Evolutionary conservation across 2,888 invertebrate genomes (phyloP).

Genomic region (Notodonta dromedarius): DNA sequence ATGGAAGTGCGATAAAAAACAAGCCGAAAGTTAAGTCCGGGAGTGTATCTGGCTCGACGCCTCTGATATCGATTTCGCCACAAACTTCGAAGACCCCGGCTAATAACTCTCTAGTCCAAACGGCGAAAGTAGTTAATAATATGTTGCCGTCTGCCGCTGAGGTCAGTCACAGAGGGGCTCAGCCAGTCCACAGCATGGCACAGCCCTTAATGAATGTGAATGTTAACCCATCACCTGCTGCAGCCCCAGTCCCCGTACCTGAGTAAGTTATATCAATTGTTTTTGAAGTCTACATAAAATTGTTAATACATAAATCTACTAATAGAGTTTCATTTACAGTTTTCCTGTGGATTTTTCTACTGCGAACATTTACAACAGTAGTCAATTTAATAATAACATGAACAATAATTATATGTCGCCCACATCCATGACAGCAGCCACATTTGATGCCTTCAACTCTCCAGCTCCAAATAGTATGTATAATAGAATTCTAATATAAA

Average conservation of each 20-base stretch:
- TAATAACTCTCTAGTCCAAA: conserved; percentile 58
- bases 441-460: conserved; percentile 63
- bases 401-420: conserved; percentile 65
- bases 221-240: conserved; percentile 39
- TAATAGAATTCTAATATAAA: conserved; percentile 7
- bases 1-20: conserved; percentile 63
- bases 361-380: conserved; percentile 89
- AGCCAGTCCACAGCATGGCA: conserved; percentile 42
- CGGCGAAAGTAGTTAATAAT: conserved; percentile 65
- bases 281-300: not conserved
- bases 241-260: conserved; percentile 60
- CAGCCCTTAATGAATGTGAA: conserved; percentile 54
- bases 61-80: conserved; percentile 72
- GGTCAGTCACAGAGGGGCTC: conserved; percentile 62
- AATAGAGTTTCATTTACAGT: conserved; percentile 50
- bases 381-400: conserved; percentile 69
- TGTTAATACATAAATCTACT: not conserved
- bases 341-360: conserved; percentile 90
- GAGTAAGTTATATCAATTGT: conserved; percentile 59
- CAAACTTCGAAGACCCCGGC: conserved; percentile 53
- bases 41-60: conserved; percentile 51
- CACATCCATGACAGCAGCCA: conserved; percentile 73
- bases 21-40: conserved; percentile 65
- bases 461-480: conserved; percentile 64
- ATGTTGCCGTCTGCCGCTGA: conserved; percentile 54